Conservation (phyloP, 1,140 invertebrate genomes). For the Whitmania pigra region DNA sequence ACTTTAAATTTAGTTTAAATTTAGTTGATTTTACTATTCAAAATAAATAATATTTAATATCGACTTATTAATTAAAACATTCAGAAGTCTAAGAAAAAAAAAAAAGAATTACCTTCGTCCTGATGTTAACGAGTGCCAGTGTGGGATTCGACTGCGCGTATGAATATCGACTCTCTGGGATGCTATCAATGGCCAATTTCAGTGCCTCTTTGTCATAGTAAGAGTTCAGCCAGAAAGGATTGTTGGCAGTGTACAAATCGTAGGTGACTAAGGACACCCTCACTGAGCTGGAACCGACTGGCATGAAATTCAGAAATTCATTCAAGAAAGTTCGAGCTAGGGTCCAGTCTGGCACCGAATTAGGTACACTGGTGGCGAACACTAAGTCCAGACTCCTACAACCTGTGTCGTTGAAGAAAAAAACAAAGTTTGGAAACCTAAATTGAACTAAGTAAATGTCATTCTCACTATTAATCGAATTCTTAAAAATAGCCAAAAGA, state of each 20-base stretch:
- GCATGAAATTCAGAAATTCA: neutral
- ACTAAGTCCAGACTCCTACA: constrained; percentile 3
- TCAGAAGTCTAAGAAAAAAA: no score
- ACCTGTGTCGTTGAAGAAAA: neutral
- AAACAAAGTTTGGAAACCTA: no score
- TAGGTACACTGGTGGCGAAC: neutral
- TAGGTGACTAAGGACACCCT: constrained; percentile 12
- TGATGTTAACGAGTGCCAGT: no score
- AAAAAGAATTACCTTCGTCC: no score
- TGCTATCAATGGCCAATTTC: constrained; percentile 1
- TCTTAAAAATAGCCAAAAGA: no score
- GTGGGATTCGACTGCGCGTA: no score
- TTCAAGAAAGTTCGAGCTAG: neutral
- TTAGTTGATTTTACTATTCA: no score
- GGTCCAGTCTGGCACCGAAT: neutral
- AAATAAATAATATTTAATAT: no score
- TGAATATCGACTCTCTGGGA: neutral
- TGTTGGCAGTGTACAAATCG: neutral
- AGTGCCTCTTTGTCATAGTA: neutral
- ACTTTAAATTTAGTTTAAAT: no score
- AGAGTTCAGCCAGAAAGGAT: neutral
- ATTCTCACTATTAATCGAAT: no score
- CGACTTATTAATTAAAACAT: no score
- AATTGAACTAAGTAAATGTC: no score
- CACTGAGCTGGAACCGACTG: constrained; percentile 3